Conservation (phyloP, 2,888 invertebrate genomes). For the Lasioglossum malachurum region DNA sequence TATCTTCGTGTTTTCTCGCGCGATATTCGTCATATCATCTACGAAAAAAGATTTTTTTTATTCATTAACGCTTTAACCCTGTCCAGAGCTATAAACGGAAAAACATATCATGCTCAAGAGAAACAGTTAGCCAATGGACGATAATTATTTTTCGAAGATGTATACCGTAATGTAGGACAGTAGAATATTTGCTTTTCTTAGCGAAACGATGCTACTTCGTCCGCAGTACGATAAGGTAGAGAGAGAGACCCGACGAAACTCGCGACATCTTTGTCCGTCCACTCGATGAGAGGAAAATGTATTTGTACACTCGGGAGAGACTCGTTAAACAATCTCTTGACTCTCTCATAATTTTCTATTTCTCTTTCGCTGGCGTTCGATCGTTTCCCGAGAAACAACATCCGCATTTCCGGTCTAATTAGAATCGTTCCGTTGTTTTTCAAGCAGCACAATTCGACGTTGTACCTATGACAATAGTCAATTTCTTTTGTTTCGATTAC, state of each 20-base stretch:
- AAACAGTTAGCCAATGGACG: no score
- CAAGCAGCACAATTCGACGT: constrained; percentile 28
- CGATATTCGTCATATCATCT: not conserved
- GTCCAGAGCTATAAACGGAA: not conserved
- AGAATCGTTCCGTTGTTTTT: not conserved
- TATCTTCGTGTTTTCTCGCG: no score
- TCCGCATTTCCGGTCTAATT: constrained; percentile 62
- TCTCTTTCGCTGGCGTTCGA: constrained; percentile 11
- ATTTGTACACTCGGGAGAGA: constrained; percentile 23
- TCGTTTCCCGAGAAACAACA: constrained; percentile 65
- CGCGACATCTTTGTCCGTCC: constrained; percentile 70
- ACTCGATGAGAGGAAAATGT: constrained; percentile 63
- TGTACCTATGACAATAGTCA: constrained; percentile 12
- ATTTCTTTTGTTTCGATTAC: not conserved
- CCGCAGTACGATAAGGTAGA: constrained; percentile 61
- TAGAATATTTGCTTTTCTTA: constrained; percentile 13
- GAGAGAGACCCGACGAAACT: constrained; percentile 68
- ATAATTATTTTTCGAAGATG: not conserved
- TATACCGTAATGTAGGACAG: not conserved
- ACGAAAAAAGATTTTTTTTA: constrained; percentile 4
- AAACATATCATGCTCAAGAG: not conserved
- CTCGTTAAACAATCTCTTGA: constrained; percentile 23
- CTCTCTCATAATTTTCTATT: constrained; percentile 7
- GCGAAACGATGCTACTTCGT: constrained; percentile 1
- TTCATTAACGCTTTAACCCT: not conserved